Base-by-base conservation (phyloP, 2,113 vertebrate genomes). In the Lagopus leucura region DNA sequence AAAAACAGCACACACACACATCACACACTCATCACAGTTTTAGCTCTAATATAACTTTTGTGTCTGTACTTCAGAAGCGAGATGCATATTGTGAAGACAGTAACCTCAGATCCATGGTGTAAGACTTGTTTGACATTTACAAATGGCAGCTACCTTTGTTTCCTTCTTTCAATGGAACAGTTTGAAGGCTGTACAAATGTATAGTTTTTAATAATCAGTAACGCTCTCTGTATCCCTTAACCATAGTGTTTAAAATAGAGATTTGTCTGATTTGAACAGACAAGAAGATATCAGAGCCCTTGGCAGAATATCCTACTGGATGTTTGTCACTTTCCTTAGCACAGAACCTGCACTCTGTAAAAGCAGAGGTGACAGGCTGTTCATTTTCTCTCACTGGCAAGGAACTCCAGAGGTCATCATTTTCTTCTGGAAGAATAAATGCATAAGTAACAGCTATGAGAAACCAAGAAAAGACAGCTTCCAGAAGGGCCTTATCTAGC, bases 231-330 rank as follows among this genome's bases (percentile, higher is more conserved):
- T n/a, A 85, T 72, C 82, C 7, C 54, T 86, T 82, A 21, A 82
- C 27, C 61, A 48, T n/a, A 54, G 80, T 25, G 28, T 90, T 87
- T 92, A 79, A 20, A 57, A 52, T 25, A 36, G 43, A 73, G 60
- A 79, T 87, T 67, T 69, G n/a, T 75, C 25, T 87, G 47, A 75
- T 87, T 77, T 82, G 45, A 89, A 66, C 50, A 77, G 72, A 91
- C 88, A 89, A 82, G 83, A 77, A 54, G n/a, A n/a, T 83, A 86
- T 42, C 34, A 47, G 82, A 93, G 47, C 64, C 75, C 60, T 82
- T 80, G 79, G 85, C 90, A 93, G 88, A 94, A 88, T 25, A 90
- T 58, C 67, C 79, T 74, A 58, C 50, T 77, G 54, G 75, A 86
- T 34, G 60, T 78, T 75, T 89, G 66, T 77, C 64, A 71, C 71